Base-by-base conservation (phyloP, 1,140 invertebrate genomes). In the Ooceraea biroi region DNA sequence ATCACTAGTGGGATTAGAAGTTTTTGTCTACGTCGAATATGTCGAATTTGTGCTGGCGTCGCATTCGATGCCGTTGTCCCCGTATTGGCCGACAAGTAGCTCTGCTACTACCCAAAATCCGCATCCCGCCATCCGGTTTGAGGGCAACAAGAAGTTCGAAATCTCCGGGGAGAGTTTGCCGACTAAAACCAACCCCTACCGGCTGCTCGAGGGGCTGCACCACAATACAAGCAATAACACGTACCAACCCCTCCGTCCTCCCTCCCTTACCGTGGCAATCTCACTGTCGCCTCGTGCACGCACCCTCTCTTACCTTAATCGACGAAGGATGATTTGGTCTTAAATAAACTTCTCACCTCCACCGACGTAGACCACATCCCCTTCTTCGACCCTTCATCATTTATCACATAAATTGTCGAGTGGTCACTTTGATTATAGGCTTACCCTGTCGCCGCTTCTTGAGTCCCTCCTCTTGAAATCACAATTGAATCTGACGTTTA, bases 181-280 rank as follows among this genome's bases (percentile, higher is more conserved):
- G 86, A 88, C 82, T 91, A 92, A 93, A 93, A 92, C 63, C 91
- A 89, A 91, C 90, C 91, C 91, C 90, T 89, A 68, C 73, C 63
- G 76, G 71, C 84, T 84, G 82, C 88, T 87, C 80, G 88, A 92
- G 90, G 91, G 93, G 89, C 72, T 72, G 74, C 55, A 85, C 90
- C 92, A 93, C 93, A 93, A 93, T 93, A 93, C 91, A 93, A 93
- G 92, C 93, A 93, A 93, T 93, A 93, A 93, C 90, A 92, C 88
- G 91, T 91, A 89, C 91, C 87, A 72, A 89, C 86, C 71, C 83
- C 78, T 57, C 22, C 78, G 25, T 65, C 41, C 58, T 46, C 76
- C 60, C 58, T 55, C 66, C 55, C 60, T 72, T 68, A 48, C 83
- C 78, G 69, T 73, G 76, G 44, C 61, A 76, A 52, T 85, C 66